Evolutionary conservation across 2,113 vertebrate species (phyloP), one percentile per base, ranked within the genome.

Genomic region (Campylomormyrus numenius): DNA sequence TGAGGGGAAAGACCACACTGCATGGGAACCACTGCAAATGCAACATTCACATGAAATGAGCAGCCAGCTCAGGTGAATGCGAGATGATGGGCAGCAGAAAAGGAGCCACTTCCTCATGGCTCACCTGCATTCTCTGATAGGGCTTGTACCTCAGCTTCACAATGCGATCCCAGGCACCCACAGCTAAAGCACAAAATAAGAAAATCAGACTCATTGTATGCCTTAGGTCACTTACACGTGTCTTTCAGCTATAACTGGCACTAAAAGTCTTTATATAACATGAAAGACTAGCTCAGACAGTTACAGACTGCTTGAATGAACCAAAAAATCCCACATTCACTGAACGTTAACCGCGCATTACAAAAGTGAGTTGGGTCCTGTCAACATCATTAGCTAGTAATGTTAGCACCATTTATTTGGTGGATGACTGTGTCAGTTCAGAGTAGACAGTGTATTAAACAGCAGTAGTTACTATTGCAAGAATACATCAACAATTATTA

Each of bases 91-190:
- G 53, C 77, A 31, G 42, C 19, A 39, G 27, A 3, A 53, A 80
- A 11, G 1, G 10, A 48, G 35, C 19, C 0, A 9, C 11, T 27
- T 24, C 56, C 4, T n/a, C 1, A 15, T 27, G 21, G 84, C 90
- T 45, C 94, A 99, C 98, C 98, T 99, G 98, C 98, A 99, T 99
- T 93, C 97, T 96, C 89, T 97, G 96, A 92, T 98, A 99, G 0
- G 98, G 94, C 94, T 97, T 98, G 92, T 92, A 95, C 93, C 98
- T 97, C 97, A 98, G 96, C 86, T 94, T 96, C 93, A 96, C 95
- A 91, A 99, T 94, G 1, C 97, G 96, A 90, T 99, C 97, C 98
- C 98, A 99, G 90, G 96, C 98, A 90, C 98, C 98, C 93, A 98
- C 95, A 94, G 97, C 98, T 99, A 92, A 6, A 89, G 86, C 49